Percentiles rank a stretch among this genome's conserved stretches.
Conservation (phyloP, 2,888 invertebrate species). For the Cerastoderma edule region DNA sequence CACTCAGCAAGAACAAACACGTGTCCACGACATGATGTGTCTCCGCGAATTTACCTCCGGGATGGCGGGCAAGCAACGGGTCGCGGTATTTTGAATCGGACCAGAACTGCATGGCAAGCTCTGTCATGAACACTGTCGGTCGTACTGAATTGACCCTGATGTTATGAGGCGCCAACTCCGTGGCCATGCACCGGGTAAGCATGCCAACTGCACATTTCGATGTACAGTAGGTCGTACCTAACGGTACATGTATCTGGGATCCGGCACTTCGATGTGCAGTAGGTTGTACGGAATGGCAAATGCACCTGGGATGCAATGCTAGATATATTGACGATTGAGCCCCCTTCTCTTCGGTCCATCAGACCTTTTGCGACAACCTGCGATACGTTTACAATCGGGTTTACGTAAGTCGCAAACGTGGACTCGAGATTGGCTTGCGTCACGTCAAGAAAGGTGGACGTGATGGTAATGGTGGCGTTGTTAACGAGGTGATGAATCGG, state of each 20-base stretch:
- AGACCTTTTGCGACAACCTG: slow-evolving; percentile 12
- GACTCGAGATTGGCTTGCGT: neutral
- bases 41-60: neutral
- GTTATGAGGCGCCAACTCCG: slow-evolving; percentile 8
- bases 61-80: neutral
- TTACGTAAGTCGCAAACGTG: neutral
- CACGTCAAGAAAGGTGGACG: neutral
- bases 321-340: slow-evolving; percentile 9
- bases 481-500: slow-evolving; percentile 18
- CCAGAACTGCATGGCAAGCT: neutral
- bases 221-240: neutral
- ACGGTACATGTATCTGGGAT: neutral
- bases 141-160: slow-evolving; percentile 13
- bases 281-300: neutral
- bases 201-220: neutral
- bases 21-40: neutral
- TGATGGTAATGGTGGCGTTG: neutral
- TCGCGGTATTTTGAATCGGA: neutral
- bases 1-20: slow-evolving; percentile 8
- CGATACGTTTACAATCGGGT: slow-evolving; percentile 10
- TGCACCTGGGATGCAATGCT: slow-evolving; percentile 4
- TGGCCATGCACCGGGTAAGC: slow-evolving; percentile 6
- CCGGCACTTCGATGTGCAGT: neutral
- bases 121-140: neutral
- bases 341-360: slow-evolving; percentile 9